A percentile compares a stretch with the other conserved stretches of the same genome.
Evolutionary conservation across 2,797 vertebrate species (phyloP).

Genomic region (Amblyopsis hoosieri): DNA sequence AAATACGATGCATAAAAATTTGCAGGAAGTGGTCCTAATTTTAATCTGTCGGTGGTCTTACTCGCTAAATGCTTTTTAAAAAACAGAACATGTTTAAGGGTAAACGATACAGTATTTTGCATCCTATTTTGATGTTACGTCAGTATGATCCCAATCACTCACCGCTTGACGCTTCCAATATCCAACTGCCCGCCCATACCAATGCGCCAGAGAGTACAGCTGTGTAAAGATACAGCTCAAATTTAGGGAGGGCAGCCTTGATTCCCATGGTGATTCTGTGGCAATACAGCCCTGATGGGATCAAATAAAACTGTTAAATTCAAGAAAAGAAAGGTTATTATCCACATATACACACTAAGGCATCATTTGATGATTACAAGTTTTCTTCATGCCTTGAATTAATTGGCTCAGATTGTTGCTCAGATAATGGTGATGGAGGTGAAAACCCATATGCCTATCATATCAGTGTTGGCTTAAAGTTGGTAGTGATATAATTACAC

Average conservation of each 20-base stretch:
- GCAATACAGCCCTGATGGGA: slow-evolving; percentile 19
- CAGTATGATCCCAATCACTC: slow-evolving; percentile 41
- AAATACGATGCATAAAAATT: slow-evolving; percentile 42
- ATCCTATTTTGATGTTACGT: neutral
- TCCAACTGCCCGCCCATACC: slow-evolving; percentile 86
- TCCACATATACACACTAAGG: slow-evolving; percentile 10
- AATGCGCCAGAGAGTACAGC: slow-evolving; percentile 82
- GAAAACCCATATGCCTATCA: no score
- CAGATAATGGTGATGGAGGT: no score
- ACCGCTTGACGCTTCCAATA: slow-evolving; percentile 91
- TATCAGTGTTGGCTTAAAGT: no score
- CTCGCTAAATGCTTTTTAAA: neutral
- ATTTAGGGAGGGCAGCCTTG: slow-evolving; percentile 85
- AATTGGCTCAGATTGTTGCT: neutral
- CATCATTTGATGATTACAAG: neutral
- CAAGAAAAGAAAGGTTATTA: neutral
- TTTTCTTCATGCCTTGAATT: neutral
- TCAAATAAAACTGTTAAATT: neutral
- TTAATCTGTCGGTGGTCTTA: slow-evolving; percentile 13
- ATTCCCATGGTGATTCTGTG: slow-evolving; percentile 82
- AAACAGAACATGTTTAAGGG: slow-evolving; percentile 5
- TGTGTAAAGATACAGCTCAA: slow-evolving; percentile 90
- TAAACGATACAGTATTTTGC: slow-evolving; percentile 3
- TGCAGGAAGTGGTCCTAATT: slow-evolving; percentile 4
- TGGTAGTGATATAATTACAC: no score